A percentile compares a stretch with the other conserved stretches of the same genome.
These are phyloP conservation scores for Sebastes baramenuke DNA, from an alignment of 2,797 vertebrate species.

Conservation along the genomic window DNA sequence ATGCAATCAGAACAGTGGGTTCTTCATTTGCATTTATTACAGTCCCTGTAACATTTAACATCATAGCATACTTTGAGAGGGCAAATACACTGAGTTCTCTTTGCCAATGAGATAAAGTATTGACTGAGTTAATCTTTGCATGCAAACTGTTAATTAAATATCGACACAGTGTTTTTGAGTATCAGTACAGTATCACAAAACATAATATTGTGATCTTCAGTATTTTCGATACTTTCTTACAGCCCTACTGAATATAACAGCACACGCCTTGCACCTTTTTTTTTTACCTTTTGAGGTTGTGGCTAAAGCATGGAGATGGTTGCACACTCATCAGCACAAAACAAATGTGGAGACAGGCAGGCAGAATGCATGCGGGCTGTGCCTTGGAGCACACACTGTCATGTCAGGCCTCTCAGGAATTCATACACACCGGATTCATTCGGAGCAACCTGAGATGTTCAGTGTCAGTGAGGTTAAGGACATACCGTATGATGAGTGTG, in stretches of 20 bases:
- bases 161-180: no score
- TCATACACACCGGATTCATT: slow-evolving; percentile 36
- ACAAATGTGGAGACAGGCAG: slow-evolving; percentile 37
- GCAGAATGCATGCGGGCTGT: not conserved
- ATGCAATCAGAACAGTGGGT: no score
- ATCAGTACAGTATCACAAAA: not conserved
- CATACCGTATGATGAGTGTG: slow-evolving; percentile 33
- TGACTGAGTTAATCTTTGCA: no score
- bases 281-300: not conserved
- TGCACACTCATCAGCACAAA: slow-evolving; percentile 18
- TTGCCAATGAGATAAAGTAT: no score
- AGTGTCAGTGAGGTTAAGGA: slow-evolving; percentile 55
- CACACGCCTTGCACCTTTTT: not conserved
- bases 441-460: slow-evolving; percentile 59
- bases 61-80: no score
- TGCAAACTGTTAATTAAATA: no score
- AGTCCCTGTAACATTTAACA: no score
- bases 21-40: no score
- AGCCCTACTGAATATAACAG: not conserved
- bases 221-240: no score
- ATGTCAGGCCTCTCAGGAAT: slow-evolving; percentile 63
- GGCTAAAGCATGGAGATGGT: not conserved
- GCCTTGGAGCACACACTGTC: slow-evolving; percentile 36
- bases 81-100: no score
- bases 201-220: no score